phyloP scores from a whole-genome alignment of 2,888 invertebrate genomes.

The Malthinus flaveolus region DNA sequence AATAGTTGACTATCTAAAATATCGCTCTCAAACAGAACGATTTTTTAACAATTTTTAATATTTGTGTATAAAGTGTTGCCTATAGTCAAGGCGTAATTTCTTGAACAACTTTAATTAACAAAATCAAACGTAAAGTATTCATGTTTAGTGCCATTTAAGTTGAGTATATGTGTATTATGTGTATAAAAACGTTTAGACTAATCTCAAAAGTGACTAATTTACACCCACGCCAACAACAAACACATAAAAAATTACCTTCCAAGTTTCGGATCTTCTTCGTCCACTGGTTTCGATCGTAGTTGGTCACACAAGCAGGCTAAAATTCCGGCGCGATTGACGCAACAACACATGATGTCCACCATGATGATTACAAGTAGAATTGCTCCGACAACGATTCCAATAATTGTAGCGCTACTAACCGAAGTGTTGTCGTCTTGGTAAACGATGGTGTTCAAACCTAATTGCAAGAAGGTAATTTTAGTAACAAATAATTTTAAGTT shows the following conservation, averaged over 20 bases:
- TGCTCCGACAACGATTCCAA: slow-evolving; percentile 83
- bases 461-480: too few species aligned
- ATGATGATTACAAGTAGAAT: slow-evolving; percentile 79
- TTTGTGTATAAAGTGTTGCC: too few species aligned
- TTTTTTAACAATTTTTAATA: too few species aligned
- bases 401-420: slow-evolving; percentile 75
- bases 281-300: slow-evolving; percentile 66
- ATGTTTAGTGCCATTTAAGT: too few species aligned
- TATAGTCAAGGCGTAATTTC: too few species aligned
- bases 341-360: slow-evolving; percentile 81
- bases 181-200: neutral
- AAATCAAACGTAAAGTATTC: too few species aligned
- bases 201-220: neutral
- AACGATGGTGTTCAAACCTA: slow-evolving; percentile 43
- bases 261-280: slow-evolving; percentile 81
- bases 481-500: too few species aligned
- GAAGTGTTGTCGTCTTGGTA: slow-evolving; percentile 55
- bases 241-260: slow-evolving; percentile 65
- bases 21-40: too few species aligned
- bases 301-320: slow-evolving; percentile 69
- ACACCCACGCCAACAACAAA: neutral
- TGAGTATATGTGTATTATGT: neutral
- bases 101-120: too few species aligned
- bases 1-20: too few species aligned
- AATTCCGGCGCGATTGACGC: slow-evolving; percentile 67